These are phyloP conservation scores for Falco naumanni DNA, from an alignment of 2,797 vertebrate species.

Conservation along the genomic window DNA sequence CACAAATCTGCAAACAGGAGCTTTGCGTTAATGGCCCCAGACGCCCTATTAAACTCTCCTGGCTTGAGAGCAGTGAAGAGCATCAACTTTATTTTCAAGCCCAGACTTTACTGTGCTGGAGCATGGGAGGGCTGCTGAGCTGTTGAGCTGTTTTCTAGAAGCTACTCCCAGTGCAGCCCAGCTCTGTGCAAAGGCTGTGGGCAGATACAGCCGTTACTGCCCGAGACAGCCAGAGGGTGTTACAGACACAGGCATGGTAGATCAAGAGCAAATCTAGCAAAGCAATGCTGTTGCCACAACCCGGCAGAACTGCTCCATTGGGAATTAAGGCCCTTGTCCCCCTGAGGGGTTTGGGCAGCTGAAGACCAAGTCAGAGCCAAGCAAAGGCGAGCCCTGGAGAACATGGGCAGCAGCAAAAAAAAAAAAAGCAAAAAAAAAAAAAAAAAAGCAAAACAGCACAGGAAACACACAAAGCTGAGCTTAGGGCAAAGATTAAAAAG, in stretches of 20 bases:
- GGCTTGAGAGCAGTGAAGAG: neutral
- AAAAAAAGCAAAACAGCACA: neutral
- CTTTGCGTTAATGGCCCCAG: neutral
- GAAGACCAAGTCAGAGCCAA: neutral
- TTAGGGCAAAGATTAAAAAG: neutral
- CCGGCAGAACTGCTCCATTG: neutral
- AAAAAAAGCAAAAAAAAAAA: neutral
- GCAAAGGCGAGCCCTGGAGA: accelerated
- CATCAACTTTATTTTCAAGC: neutral
- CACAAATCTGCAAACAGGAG: neutral
- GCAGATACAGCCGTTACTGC: neutral
- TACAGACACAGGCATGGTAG: neutral
- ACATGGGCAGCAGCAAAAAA: neutral
- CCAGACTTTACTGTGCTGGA: neutral
- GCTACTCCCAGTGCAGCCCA: neutral
- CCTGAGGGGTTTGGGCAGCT: neutral
- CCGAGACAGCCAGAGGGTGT: neutral
- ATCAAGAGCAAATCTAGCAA: neutral
- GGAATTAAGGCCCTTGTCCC: neutral
- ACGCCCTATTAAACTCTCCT: neutral
- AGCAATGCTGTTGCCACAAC: neutral
- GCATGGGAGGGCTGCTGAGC: neutral
- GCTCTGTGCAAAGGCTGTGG: neutral
- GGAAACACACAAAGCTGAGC: neutral
- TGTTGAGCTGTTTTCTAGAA: neutral